Percentiles rank a stretch among this genome's conserved stretches.
Conservation (phyloP, 2,113 vertebrate species). For the Romanogobio albipinnatus region DNA sequence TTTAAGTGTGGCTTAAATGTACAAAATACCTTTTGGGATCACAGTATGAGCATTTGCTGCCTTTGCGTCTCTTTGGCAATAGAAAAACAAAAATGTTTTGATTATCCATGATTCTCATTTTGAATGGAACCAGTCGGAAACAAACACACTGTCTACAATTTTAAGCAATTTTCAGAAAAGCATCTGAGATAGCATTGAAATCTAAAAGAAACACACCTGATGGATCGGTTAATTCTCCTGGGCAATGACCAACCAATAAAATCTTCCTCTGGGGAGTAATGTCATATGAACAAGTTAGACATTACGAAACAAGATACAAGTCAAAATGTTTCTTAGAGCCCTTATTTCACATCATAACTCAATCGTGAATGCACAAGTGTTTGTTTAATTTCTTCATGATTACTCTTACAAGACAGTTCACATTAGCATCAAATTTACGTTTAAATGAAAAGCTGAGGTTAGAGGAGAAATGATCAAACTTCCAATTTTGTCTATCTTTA, state of each 20-base stretch:
- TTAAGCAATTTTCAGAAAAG: neutral
- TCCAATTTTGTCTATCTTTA: slow-evolving; percentile 33
- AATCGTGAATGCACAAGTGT: neutral
- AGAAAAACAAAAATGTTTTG: too few relatives aligned
- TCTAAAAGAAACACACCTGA: neutral
- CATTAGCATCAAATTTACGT: slow-evolving; percentile 72
- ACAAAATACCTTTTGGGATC: neutral
- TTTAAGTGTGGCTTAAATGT: too few relatives aligned
- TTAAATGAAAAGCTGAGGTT: slow-evolving; percentile 39
- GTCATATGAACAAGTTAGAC: neutral
- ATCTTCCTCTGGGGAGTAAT: neutral
- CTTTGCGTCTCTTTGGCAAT: neutral
- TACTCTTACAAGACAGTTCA: slow-evolving; percentile 62
- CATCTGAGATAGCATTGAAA: neutral
- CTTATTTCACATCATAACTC: neutral
- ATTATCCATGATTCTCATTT: neutral
- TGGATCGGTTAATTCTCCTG: too few relatives aligned
- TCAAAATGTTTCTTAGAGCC: slow-evolving; percentile 18
- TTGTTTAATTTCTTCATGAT: slow-evolving; percentile 45
- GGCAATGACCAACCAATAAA: neutral
- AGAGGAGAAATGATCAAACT: slow-evolving; percentile 52
- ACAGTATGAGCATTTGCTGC: neutral
- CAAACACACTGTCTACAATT: neutral
- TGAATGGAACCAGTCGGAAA: neutral
- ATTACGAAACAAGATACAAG: neutral